Conservation (phyloP, 2,113 vertebrate species). For the Taxidea taxus region DNA sequence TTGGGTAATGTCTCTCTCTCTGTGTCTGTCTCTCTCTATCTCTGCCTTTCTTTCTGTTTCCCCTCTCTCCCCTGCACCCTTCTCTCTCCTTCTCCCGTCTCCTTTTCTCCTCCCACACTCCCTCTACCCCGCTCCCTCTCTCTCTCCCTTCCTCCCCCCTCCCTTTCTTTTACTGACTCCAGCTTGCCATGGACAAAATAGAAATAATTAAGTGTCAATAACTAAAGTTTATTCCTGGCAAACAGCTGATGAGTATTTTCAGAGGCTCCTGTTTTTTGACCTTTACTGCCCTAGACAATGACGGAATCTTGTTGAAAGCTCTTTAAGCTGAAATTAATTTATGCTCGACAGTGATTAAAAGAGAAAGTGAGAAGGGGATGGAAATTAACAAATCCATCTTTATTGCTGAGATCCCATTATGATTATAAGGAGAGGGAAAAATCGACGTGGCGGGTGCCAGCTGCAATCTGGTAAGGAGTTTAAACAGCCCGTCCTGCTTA, state of each 20-base stretch:
- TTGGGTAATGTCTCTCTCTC: background rate
- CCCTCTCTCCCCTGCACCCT: background rate
- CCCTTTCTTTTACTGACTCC: background rate
- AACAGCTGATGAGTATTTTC: slow-evolving; percentile 72
- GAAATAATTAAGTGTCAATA: slow-evolving; percentile 69
- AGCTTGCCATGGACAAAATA: slow-evolving; percentile 58
- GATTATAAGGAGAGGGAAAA: slow-evolving; percentile 80
- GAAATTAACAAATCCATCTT: slow-evolving; percentile 87
- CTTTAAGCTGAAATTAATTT: slow-evolving; percentile 86
- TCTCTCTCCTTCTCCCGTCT: background rate
- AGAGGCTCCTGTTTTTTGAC: slow-evolving; percentile 78
- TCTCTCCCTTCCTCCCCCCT: background rate
- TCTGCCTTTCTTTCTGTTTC: background rate
- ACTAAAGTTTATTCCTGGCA: slow-evolving; percentile 66
- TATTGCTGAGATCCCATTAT: slow-evolving; percentile 86
- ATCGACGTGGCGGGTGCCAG: slow-evolving; percentile 81
- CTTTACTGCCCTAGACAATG: slow-evolving; percentile 78
- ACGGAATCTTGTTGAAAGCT: slow-evolving; percentile 81
- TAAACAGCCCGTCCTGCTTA: slow-evolving; percentile 77
- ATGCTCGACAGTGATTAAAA: slow-evolving; percentile 85
- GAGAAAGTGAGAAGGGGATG: slow-evolving; percentile 81
- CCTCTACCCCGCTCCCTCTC: background rate
- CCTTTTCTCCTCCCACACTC: background rate
- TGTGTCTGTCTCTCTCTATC: background rate
- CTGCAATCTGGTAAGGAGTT: slow-evolving; percentile 82